Evolutionary conservation across 2,797 vertebrate genomes (phyloP).

Genomic region (Parambassis ranga): DNA sequence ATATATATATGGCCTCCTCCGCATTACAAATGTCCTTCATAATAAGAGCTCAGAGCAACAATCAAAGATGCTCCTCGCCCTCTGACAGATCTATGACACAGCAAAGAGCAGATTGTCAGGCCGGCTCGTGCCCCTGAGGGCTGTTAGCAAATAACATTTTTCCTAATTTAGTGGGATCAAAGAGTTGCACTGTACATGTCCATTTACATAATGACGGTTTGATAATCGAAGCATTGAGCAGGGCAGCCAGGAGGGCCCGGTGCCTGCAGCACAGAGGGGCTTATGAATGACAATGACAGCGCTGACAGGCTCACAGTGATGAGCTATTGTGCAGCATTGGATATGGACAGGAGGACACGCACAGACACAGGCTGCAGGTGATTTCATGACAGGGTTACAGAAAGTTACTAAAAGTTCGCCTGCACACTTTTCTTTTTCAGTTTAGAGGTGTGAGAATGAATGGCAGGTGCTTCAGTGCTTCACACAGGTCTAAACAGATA

Average conservation of each 20-base stretch:
- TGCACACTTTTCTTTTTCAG: no score
- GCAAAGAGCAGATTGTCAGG: conserved; percentile 64
- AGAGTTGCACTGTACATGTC: conserved; percentile 73
- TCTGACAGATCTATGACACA: conserved; percentile 65
- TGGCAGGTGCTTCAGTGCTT: no score
- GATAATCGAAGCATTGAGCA: conserved; percentile 71
- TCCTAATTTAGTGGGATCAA: conserved; percentile 73
- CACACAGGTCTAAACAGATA: no score
- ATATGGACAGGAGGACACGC: conserved; percentile 30
- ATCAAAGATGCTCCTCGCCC: conserved; percentile 21
- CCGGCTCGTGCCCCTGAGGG: conserved; percentile 56
- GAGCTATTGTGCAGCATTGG: conserved; percentile 68
- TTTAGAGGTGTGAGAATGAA: no score
- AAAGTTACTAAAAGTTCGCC: not conserved
- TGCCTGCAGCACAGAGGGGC: conserved; percentile 63
- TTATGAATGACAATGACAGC: conserved; percentile 75
- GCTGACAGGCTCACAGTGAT: conserved; percentile 61
- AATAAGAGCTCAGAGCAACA: conserved; percentile 3
- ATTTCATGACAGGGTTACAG: no score
- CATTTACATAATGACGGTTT: conserved; percentile 84
- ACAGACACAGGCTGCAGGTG: no score
- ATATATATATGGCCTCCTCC: not conserved
- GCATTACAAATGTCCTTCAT: not conserved
- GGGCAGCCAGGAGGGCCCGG: conserved; percentile 55
- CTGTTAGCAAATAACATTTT: conserved; percentile 68